Evolutionary conservation across 2,888 invertebrate species (phyloP), one percentile per base, ranked within the genome.

Genomic region (Helicoverpa assulta): DNA sequence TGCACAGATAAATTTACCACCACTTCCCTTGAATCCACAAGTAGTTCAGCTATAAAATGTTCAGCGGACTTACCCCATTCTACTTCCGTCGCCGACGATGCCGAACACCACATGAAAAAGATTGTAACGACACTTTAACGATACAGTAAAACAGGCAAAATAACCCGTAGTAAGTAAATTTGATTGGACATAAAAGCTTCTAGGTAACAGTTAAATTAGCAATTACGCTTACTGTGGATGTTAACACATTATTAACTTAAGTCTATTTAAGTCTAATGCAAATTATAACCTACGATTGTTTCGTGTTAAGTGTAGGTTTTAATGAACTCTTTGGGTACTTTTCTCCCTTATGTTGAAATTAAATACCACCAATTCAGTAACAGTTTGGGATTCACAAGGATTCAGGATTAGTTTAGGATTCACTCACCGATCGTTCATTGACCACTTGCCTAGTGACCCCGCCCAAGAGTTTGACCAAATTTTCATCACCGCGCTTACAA

Each of bases 401-500:
- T 40, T 2, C 12, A 12, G 40, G 40, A 2, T 26, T 26, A 26
- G n/a, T 72, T 68, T 55, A 65, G 58, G 55, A 69, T 14, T 47
- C 21, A 75, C 94, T 97, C 94, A 99, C 99, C 96, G 99, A 98
- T 91, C 97, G 97, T 81, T 97, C 97, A 94, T 99, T 98, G 76
- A 99, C 98, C 84, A 97, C 97, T 86, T 97, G 97, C 87, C 98
- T 97, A n/a, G 92, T 90, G 4, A 97, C 97, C n/a, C 99, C 99
- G 29, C 99, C 99, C 84, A 99, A 97, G 76, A 99, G 96, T 94
- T 99, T 99, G 66, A 99, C 97, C 81, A 99, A 97, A 90, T 99
- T 98, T 90, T 97, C 97, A 90, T 99, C 98, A 3, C 99, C 99
- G 86, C 98, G 98, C 93, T 99, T 99, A 76, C 99, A 98, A 73